A percentile compares a stretch with the other conserved stretches of the same genome.
phyloP scores from a whole-genome alignment of 53 echinoderm and acorn worm species.

The Mesocentrotus franciscanus region DNA sequence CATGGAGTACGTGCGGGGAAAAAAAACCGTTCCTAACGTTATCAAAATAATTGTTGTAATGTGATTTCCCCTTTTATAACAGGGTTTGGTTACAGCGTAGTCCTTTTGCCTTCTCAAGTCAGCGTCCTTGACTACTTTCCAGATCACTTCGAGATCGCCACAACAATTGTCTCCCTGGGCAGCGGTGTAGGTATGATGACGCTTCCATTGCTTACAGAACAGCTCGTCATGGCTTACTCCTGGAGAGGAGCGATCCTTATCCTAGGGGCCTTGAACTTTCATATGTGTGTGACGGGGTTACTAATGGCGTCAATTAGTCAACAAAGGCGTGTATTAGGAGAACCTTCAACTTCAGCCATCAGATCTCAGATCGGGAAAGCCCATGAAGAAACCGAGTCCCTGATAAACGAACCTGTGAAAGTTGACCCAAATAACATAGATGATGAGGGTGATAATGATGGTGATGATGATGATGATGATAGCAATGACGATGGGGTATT shows the following conservation, averaged over 20 bases:
- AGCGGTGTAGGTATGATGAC: conserved; percentile 35
- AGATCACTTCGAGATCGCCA: conserved; percentile 16
- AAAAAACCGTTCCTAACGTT: no score
- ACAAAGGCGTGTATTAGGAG: not conserved
- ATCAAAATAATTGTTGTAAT: not conserved
- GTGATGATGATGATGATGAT: not conserved
- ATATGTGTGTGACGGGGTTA: not conserved
- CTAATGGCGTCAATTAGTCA: not conserved
- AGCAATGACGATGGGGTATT: not conserved
- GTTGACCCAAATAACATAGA: not conserved
- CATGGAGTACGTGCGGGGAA: no score
- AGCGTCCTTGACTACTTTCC: conserved; percentile 18
- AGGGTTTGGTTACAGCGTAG: conserved; percentile 24
- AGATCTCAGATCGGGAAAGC: not conserved
- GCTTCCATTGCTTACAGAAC: not conserved
- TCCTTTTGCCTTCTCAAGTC: not conserved
- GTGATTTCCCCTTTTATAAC: not conserved
- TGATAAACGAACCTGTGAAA: not conserved
- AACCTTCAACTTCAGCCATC: not conserved
- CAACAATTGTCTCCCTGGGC: not conserved
- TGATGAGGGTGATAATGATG: no score
- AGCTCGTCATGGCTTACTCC: not conserved
- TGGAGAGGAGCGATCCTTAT: conserved; percentile 37
- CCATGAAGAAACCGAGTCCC: not conserved
- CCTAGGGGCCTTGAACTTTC: conserved; percentile 40